Percentiles rank a stretch among this genome's conserved stretches.
Evolutionary conservation across 2,888 invertebrate species (phyloP).

Genomic region (Chesias legatella): DNA sequence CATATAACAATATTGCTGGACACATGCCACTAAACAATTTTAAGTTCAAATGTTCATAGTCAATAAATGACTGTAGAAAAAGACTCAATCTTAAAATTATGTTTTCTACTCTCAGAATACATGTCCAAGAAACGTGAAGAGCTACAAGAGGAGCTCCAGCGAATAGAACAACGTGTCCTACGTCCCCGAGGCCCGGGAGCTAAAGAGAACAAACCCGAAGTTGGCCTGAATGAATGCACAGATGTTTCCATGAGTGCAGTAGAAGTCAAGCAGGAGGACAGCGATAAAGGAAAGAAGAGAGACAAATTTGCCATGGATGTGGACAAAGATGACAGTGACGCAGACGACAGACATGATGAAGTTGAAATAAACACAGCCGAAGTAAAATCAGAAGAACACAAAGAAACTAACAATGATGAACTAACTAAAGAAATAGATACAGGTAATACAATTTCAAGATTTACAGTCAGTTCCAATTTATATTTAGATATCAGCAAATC

Average conservation of each 20-base stretch:
- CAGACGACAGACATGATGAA: slow-evolving; percentile 53
- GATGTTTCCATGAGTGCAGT: slow-evolving; percentile 21
- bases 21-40: no score
- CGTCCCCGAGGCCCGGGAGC: slow-evolving; percentile 49
- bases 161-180: slow-evolving; percentile 80
- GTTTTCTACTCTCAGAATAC: slow-evolving; percentile 65
- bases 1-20: no score
- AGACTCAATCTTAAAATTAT: background rate
- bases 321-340: slow-evolving; percentile 73
- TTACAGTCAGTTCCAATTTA: no score
- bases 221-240: slow-evolving; percentile 47
- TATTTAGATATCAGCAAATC: no score
- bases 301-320: slow-evolving; percentile 66
- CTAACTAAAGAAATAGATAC: slow-evolving; percentile 20
- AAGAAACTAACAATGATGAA: slow-evolving; percentile 2
- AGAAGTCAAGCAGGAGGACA: slow-evolving; percentile 16
- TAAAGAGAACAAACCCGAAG: slow-evolving; percentile 56
- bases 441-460: no score
- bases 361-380: slow-evolving; percentile 7
- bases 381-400: slow-evolving; percentile 9
- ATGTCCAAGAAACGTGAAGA: slow-evolving; percentile 83
- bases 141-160: slow-evolving; percentile 82
- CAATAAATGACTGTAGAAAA: no score
- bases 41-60: no score
- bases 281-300: slow-evolving; percentile 43